A percentile compares a stretch with the other conserved stretches of the same genome.
Conservation (phyloP, 2,113 vertebrate species). For the Tychaedon coryphoeus region DNA sequence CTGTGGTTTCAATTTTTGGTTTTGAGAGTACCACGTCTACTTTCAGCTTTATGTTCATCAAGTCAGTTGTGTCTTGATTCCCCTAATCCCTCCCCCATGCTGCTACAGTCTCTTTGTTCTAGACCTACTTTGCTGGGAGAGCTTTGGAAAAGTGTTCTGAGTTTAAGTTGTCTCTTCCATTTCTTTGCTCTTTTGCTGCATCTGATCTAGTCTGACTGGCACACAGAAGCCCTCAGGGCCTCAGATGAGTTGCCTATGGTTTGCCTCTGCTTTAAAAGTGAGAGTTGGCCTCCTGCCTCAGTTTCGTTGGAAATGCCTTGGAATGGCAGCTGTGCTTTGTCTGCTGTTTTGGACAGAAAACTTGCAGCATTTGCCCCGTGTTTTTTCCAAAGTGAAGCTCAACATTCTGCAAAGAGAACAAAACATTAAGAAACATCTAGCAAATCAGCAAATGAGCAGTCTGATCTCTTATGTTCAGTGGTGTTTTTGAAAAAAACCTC, state of each 20-base stretch:
- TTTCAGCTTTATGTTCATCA: neutral
- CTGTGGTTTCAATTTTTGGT: neutral
- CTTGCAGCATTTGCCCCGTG: neutral
- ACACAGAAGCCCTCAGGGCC: neutral
- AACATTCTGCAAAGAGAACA: neutral
- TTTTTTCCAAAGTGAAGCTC: neutral
- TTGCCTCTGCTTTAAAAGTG: neutral
- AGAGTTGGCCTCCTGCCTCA: neutral
- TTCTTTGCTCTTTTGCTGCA: neutral
- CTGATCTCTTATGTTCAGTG: neutral
- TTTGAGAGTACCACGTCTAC: neutral
- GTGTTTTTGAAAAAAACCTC: neutral
- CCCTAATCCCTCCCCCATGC: neutral
- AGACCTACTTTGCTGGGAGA: neutral
- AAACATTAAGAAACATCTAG: neutral
- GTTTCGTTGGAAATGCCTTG: neutral
- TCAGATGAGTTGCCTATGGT: neutral
- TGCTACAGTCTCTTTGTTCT: neutral
- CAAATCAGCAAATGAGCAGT: neutral
- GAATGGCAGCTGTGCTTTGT: conserved; percentile 5
- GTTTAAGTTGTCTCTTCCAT: conserved; percentile 27
- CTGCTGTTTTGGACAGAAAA: neutral
- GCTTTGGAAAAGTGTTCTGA: neutral
- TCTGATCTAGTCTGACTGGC: conserved; percentile 46
- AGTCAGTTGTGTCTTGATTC: neutral